Percentiles rank a stretch among this genome's conserved stretches.
phyloP scores from a whole-genome alignment of 2,797 vertebrate species.

The Poliocrania exsul region DNA sequence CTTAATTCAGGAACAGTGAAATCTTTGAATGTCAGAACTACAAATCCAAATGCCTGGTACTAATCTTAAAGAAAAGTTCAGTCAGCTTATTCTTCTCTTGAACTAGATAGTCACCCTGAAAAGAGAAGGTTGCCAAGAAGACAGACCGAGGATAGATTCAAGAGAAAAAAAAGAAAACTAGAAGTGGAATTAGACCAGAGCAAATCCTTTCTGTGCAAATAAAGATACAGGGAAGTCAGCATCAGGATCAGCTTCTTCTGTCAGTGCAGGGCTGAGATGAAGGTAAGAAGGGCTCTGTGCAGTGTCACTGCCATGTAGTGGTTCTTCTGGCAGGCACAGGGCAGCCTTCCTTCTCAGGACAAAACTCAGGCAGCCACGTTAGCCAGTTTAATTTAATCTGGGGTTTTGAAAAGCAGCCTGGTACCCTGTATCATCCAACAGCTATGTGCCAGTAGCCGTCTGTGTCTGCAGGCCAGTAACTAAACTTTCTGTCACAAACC shows the following conservation, averaged over 20 bases:
- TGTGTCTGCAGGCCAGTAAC: background rate
- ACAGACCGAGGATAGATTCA: background rate
- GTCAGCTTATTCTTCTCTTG: background rate
- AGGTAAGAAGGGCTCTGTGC: background rate
- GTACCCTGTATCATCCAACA: background rate
- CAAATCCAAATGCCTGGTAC: background rate
- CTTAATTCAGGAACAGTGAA: background rate
- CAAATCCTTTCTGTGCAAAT: background rate
- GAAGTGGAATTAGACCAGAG: background rate
- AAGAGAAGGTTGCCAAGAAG: background rate
- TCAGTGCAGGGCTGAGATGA: background rate
- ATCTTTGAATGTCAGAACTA: background rate
- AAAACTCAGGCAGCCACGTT: background rate
- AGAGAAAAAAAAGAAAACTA: background rate
- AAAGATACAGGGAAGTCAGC: background rate
- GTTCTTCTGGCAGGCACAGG: background rate
- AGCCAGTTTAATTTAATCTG: background rate
- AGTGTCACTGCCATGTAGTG: fast-evolving
- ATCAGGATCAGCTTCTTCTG: background rate
- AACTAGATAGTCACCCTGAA: background rate
- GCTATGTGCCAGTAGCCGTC: background rate
- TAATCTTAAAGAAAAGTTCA: background rate
- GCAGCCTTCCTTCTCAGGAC: background rate
- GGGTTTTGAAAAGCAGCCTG: background rate
- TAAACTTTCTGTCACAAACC: background rate